Evolutionary conservation across 2,888 invertebrate species (phyloP).

Genomic region (Watsonalla binaria): DNA sequence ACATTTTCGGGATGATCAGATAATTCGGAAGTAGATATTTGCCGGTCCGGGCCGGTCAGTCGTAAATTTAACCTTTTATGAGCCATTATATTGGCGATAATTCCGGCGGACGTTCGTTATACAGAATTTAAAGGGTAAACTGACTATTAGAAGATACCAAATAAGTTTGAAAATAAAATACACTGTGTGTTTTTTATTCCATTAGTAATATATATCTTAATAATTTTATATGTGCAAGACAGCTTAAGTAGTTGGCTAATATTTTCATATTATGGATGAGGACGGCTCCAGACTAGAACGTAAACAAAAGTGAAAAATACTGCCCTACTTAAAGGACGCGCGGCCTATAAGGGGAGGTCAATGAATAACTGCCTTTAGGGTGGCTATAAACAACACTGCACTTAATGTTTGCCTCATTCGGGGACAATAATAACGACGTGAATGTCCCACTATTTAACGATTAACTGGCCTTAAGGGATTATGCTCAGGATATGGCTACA

Average conservation of each 20-base stretch:
- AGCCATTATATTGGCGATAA: conserved; percentile 63
- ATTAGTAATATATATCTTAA: too few relatives aligned
- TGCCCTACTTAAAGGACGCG: not conserved
- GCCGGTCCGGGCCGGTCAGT: conserved; percentile 35
- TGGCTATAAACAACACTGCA: conserved; percentile 17
- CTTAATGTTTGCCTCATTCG: conserved; percentile 18
- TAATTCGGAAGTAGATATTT: conserved; percentile 42
- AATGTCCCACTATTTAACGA: conserved; percentile 6
- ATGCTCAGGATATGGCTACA: too few relatives aligned
- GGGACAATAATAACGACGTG: conserved; percentile 14
- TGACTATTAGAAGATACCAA: not conserved
- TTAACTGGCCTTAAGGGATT: not conserved
- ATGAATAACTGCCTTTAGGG: conserved; percentile 22
- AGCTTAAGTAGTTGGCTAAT: too few relatives aligned
- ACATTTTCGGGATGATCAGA: conserved; percentile 43
- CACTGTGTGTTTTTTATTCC: too few relatives aligned
- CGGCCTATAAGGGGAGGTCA: conserved; percentile 13
- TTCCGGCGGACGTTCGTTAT: conserved; percentile 22
- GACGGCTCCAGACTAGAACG: too few relatives aligned
- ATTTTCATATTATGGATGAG: too few relatives aligned
- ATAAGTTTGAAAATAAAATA: too few relatives aligned
- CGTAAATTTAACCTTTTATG: conserved; percentile 68
- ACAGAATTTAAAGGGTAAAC: conserved; percentile 1
- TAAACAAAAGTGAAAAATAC: not conserved
- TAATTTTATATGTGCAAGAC: too few relatives aligned